A percentile compares a stretch with the other conserved stretches of the same genome.
These are phyloP conservation scores for Stomatorhinus ivindoensis DNA, from an alignment of 2,113 vertebrate genomes.

Conservation along the genomic window DNA sequence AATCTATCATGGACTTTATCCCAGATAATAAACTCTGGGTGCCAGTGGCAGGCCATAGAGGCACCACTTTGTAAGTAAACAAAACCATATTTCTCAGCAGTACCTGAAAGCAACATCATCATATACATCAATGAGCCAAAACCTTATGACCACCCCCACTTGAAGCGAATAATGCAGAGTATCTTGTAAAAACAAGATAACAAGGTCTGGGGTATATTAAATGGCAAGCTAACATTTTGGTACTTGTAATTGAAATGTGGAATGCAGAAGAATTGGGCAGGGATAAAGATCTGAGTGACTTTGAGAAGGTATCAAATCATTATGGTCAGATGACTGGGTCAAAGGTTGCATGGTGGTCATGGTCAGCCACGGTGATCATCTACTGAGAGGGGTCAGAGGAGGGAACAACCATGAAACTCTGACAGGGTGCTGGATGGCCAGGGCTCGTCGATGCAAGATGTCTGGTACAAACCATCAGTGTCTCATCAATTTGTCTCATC, in stretches of 20 bases:
- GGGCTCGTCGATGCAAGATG: not conserved
- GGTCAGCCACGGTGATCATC: not conserved
- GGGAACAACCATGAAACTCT: not conserved
- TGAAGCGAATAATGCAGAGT: not conserved
- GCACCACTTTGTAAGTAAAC: not conserved
- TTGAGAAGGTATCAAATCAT: not conserved
- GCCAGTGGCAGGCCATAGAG: not conserved
- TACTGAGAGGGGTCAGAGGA: not conserved
- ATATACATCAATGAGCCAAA: not conserved
- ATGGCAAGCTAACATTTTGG: not conserved
- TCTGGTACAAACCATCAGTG: not conserved
- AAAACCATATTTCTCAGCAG: conserved; percentile 8
- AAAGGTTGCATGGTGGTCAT: not conserved
- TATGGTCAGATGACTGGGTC: not conserved
- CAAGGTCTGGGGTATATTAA: not conserved
- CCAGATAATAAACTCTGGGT: not conserved
- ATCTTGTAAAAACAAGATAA: not conserved
- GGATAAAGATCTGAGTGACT: not conserved
- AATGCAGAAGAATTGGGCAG: not conserved
- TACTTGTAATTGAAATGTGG: not conserved
- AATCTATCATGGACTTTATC: not conserved
- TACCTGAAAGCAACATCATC: not conserved
- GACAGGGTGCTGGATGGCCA: not conserved
- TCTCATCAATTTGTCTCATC: no score
- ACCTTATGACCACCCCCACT: not conserved